phyloP scores from a whole-genome alignment of 2,797 vertebrate species.

The Sebastes reedi region DNA sequence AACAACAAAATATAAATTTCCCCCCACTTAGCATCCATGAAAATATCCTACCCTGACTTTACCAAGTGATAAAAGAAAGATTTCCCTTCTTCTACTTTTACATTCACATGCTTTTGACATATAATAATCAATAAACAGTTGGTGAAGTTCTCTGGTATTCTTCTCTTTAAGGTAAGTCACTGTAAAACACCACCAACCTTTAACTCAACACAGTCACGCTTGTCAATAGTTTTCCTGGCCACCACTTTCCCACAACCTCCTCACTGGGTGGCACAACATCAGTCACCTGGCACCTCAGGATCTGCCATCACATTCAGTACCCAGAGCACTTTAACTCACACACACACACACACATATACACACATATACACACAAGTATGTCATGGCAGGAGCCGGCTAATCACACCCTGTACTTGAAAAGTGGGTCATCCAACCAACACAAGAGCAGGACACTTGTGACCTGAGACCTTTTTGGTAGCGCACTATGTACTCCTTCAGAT shows the following conservation, averaged over 20 bases:
- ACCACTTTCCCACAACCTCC: constrained; percentile 24
- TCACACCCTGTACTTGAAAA: constrained; percentile 47
- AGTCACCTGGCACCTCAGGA: constrained; percentile 28
- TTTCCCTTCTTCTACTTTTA: neutral
- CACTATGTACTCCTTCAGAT: neutral
- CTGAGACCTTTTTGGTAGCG: constrained; percentile 26
- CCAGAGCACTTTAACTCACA: constrained; percentile 47
- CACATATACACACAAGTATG: neutral
- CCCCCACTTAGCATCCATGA: neutral
- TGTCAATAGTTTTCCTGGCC: constrained; percentile 11
- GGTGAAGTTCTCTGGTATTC: constrained; percentile 5
- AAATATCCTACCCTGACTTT: neutral
- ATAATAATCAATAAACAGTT: constrained; percentile 1
- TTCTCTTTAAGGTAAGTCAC: constrained; percentile 71
- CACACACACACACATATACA: neutral
- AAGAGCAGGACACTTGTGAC: constrained; percentile 50
- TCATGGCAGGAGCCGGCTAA: constrained; percentile 36
- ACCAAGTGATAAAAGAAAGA: neutral
- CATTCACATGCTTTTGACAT: neutral
- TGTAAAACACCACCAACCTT: constrained; percentile 22
- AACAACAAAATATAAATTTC: neutral
- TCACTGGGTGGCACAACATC: constrained; percentile 8
- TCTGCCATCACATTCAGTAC: constrained; percentile 16
- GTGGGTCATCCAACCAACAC: constrained; percentile 49
- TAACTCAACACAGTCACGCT: constrained; percentile 49